These are phyloP conservation scores for Saccopteryx bilineata DNA, from an alignment of 2,113 vertebrate species.

Conservation along the genomic window DNA sequence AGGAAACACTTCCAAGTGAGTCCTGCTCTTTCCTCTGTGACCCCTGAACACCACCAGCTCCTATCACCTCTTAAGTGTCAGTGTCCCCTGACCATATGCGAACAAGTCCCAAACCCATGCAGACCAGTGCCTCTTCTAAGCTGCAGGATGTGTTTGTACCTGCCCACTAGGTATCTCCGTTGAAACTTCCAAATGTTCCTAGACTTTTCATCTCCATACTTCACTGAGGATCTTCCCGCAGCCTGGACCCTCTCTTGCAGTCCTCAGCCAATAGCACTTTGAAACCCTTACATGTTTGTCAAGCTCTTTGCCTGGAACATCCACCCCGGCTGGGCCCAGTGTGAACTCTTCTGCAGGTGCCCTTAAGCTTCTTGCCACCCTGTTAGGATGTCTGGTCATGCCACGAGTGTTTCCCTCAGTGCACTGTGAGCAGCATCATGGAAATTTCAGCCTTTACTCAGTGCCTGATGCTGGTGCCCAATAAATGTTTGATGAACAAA, in stretches of 20 bases:
- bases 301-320: neutral
- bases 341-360: neutral
- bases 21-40: neutral
- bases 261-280: neutral
- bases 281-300: neutral
- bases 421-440: neutral
- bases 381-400: rapidly evolving
- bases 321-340: rapidly evolving
- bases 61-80: neutral
- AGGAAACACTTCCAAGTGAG: neutral
- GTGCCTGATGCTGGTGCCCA: neutral
- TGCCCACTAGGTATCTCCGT: too few relatives aligned
- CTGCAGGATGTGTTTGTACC: neutral
- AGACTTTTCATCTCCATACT: neutral
- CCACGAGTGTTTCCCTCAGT: neutral
- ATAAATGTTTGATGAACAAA: neutral
- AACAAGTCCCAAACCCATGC: neutral
- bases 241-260: too few relatives aligned
- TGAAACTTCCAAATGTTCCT: neutral
- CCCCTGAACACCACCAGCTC: neutral
- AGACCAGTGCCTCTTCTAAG: neutral
- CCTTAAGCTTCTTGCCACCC: neutral
- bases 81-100: neutral
- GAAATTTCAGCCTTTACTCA: neutral
- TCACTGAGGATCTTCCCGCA: neutral